Evolutionary conservation across 2,888 invertebrate species (phyloP).

Genomic region (Synergus gifuensis): DNA sequence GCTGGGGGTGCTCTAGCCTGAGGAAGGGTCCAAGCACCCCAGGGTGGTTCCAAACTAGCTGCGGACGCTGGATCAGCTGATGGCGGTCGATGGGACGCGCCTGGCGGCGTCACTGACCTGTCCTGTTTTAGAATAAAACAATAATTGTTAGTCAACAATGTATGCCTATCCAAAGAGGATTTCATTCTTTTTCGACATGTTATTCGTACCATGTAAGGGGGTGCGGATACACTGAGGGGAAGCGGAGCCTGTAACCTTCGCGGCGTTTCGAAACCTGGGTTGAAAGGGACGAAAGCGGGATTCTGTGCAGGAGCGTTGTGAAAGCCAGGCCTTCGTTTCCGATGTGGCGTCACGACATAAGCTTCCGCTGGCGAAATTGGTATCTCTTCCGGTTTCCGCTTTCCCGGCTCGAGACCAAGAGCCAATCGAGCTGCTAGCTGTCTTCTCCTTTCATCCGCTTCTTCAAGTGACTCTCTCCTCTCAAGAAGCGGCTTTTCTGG

Average conservation of each 20-base stretch:
- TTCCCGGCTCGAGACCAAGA: conserved; percentile 84
- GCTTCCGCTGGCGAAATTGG: conserved; percentile 86
- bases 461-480: conserved; percentile 74
- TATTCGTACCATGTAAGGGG: conserved; percentile 80
- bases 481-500: conserved; percentile 72
- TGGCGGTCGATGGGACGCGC: conserved; percentile 73
- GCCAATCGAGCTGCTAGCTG: conserved; percentile 76
- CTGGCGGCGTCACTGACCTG: conserved; percentile 74
- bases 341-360: conserved; percentile 92
- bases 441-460: conserved; percentile 73
- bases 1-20: conserved; percentile 82
- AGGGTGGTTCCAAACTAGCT: conserved; percentile 71
- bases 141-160: neutral
- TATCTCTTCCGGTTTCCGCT: conserved; percentile 84
- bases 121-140: conserved; percentile 66
- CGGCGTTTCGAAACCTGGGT: conserved; percentile 77
- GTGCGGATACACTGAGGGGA: conserved; percentile 86
- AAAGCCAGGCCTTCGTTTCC: conserved; percentile 91
- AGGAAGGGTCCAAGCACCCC: conserved; percentile 74
- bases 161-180: neutral
- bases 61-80: conserved; percentile 74
- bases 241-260: conserved; percentile 83
- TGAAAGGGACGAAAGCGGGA: conserved; percentile 90
- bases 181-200: neutral
- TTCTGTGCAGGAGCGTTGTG: conserved; percentile 93